A percentile compares a stretch with the other conserved stretches of the same genome.
Conservation (phyloP, 2,888 invertebrate species). For the Nudaria mundana region DNA sequence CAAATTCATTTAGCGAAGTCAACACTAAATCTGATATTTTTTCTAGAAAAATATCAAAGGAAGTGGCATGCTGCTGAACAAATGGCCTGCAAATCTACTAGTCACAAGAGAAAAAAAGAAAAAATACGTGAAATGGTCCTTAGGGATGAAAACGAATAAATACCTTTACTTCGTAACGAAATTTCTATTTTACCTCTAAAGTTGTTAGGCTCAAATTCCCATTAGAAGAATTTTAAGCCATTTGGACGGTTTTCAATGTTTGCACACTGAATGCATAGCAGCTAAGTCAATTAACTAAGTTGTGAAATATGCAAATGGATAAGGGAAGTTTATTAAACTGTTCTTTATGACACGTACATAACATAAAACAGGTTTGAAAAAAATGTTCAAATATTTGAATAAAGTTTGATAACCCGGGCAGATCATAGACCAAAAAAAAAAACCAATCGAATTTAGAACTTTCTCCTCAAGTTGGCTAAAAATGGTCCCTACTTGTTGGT, state of each 20-base stretch:
- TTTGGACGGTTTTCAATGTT: slow-evolving; percentile 36
- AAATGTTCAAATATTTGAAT: no score
- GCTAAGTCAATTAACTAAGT: slow-evolving; percentile 59
- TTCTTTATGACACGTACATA: no score
- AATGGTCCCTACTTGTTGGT: no score
- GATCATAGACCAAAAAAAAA: no score
- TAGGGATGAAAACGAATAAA: no score
- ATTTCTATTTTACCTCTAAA: slow-evolving; percentile 3
- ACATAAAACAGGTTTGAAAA: no score
- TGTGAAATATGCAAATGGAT: slow-evolving; percentile 60
- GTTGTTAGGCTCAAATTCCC: slow-evolving; percentile 5
- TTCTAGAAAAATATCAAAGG: slow-evolving; percentile 22
- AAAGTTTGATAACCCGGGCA: no score
- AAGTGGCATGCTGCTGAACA: slow-evolving; percentile 26
- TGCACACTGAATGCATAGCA: no score
- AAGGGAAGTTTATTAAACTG: slow-evolving; percentile 17
- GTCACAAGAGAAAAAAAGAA: slow-evolving; percentile 33
- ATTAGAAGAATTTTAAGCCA: slow-evolving; percentile 17
- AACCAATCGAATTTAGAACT: no score
- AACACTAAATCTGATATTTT: slow-evolving; percentile 15
- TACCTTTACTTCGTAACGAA: slow-evolving; percentile 11
- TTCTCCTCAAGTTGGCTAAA: no score
- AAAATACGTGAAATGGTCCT: no score
- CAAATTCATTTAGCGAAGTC: slow-evolving; percentile 13
- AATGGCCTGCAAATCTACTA: slow-evolving; percentile 33